phyloP scores from a whole-genome alignment of 2,113 vertebrate genomes.

The Pitta sordida region DNA sequence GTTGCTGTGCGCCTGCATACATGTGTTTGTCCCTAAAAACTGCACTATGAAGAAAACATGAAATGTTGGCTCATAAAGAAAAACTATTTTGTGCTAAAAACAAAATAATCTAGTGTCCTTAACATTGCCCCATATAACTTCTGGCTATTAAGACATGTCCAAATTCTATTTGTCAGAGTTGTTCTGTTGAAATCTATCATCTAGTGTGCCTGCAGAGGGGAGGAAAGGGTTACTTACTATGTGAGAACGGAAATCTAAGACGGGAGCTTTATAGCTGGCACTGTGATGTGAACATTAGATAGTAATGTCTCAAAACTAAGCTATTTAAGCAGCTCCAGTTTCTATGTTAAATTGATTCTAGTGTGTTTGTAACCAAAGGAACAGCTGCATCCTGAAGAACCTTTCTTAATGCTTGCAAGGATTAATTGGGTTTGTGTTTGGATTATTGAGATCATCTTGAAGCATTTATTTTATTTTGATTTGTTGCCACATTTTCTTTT shows the following conservation, averaged over 20 bases:
- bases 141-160: not conserved
- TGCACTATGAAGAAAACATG: not conserved
- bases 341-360: constrained; percentile 9
- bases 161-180: not conserved
- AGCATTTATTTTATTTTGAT: not conserved
- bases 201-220: not conserved
- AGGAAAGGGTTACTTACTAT: constrained; percentile 41
- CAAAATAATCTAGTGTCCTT: not conserved
- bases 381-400: constrained; percentile 24
- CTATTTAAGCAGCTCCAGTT: constrained; percentile 37
- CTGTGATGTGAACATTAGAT: constrained; percentile 31
- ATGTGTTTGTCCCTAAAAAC: not conserved
- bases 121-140: not conserved
- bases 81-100: not conserved
- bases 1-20: not conserved
- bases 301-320: constrained; percentile 40
- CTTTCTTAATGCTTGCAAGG: not conserved
- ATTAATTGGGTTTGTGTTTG: not conserved
- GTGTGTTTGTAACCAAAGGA: constrained; percentile 4
- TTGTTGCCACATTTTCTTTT: not conserved
- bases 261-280: not conserved
- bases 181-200: not conserved
- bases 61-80: not conserved
- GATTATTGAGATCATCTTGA: not conserved
- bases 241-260: constrained; percentile 2